Evolutionary conservation across 2,797 vertebrate genomes (phyloP).

Genomic region (Rhinella marina): DNA sequence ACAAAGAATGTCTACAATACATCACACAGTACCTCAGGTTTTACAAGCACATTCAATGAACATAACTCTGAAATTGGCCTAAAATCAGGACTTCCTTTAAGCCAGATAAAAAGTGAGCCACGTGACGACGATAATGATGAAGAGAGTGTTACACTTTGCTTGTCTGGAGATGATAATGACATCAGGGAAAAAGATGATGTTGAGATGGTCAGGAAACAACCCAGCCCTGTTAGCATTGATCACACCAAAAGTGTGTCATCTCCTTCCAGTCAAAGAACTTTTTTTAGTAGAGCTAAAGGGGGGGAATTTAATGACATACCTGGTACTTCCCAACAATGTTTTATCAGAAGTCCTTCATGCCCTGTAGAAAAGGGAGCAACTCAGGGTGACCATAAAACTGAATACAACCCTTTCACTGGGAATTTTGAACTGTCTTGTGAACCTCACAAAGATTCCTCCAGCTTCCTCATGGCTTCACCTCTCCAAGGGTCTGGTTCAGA

Average conservation of each 20-base stretch:
- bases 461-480: conserved; percentile 85
- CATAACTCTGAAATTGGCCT: conserved; percentile 76
- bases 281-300: conserved; percentile 85
- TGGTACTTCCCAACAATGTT: conserved; percentile 89
- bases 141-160: conserved; percentile 87
- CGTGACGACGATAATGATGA: conserved; percentile 84
- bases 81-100: conserved; percentile 76
- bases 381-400: conserved; percentile 98
- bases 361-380: conserved; percentile 93
- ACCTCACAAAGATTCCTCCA: conserved; percentile 87
- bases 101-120: conserved; percentile 94
- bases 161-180: conserved; percentile 90
- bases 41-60: conserved; percentile 94
- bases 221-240: conserved; percentile 79
- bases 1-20: conserved; percentile 96
- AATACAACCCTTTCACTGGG: conserved; percentile 87
- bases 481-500: conserved; percentile 89
- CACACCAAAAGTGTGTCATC: conserved; percentile 82
- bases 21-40: conserved; percentile 98
- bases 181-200: conserved; percentile 83
- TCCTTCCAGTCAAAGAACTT: conserved; percentile 87
- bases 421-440: conserved; percentile 83
- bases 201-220: conserved; percentile 85
- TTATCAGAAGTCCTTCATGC: conserved; percentile 87
- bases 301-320: conserved; percentile 82